Base-by-base conservation (phyloP, 1,140 invertebrate genomes). In the Megathymus violae region DNA sequence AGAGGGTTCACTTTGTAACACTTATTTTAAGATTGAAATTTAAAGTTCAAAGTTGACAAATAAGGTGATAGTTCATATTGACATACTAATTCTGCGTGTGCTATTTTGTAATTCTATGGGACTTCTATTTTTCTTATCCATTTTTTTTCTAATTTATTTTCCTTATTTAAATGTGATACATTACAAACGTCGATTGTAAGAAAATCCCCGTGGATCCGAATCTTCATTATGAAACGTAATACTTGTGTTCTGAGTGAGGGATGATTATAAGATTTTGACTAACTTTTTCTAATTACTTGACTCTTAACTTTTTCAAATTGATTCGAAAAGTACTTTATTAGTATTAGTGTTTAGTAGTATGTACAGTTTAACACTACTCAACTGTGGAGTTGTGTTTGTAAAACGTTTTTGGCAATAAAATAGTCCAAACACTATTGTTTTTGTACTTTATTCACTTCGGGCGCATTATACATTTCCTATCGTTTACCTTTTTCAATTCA, bases 381-480 rank as follows among this genome's bases (percentile, higher is more conserved):
- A 22, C 43, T 76, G 73, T 85, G 80, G 74, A 85, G 82, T 82
- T 65, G 87, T 88, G 81, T 87, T 88, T 88, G 74, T 87, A 80
- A 88, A 82, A 90, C 80, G 75, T 88, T 88, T 89, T 85, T 87
- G 83, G 88, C 85, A 91, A 91, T 91, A 91, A 89, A 89, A 89
- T 87, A 91, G 88, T 91, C 81, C 80, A 91, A 88, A 80, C 72
- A 67, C 69, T 9, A 71, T 11, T 27, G 50, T 48, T 69, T 71
- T 54, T 72, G 43, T 75, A 74, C 74, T 66, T 68, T n/a, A n/a
- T n/a, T n/a, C n/a, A n/a, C n/a, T n/a, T n/a, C n/a, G n/a, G n/a
- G n/a, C n/a, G n/a, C n/a, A n/a, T n/a, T n/a, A n/a, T n/a, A n/a
- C n/a, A n/a, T n/a, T n/a, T n/a, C n/a, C n/a, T n/a, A n/a, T n/a